Conservation (phyloP, 2,113 vertebrate genomes). For the Microtus ochrogaster region DNA sequence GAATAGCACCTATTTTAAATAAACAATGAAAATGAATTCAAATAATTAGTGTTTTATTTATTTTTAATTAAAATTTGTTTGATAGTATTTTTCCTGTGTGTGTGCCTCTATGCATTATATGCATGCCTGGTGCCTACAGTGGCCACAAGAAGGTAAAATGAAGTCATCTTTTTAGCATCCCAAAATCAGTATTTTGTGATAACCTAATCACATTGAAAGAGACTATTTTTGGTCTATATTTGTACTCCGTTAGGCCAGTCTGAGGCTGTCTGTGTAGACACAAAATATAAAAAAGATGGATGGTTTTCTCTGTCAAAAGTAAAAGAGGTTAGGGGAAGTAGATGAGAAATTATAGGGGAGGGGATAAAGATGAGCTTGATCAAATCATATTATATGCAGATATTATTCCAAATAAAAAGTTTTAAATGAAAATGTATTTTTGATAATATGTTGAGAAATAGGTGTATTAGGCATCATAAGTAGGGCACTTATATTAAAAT, state of each 20-base stretch:
- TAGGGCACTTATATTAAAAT: background rate
- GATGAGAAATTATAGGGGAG: background rate
- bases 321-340: background rate
- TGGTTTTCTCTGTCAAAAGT: background rate
- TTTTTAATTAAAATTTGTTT: background rate
- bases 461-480: background rate
- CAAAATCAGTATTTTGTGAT: background rate
- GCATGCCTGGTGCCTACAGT: background rate
- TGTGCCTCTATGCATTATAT: background rate
- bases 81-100: background rate
- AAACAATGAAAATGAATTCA: background rate
- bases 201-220: background rate
- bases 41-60: constrained; percentile 19
- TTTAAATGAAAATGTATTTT: background rate
- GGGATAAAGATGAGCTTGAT: background rate
- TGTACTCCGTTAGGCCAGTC: background rate
- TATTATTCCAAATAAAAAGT: background rate
- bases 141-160: background rate
- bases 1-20: background rate
- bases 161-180: no score
- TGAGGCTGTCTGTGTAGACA: background rate
- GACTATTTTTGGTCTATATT: background rate
- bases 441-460: background rate
- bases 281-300: background rate
- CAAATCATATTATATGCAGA: background rate